These are phyloP conservation scores for Caenorhabditis angaria DNA, from an alignment of 2,888 invertebrate genomes.

Conservation along the genomic window DNA sequence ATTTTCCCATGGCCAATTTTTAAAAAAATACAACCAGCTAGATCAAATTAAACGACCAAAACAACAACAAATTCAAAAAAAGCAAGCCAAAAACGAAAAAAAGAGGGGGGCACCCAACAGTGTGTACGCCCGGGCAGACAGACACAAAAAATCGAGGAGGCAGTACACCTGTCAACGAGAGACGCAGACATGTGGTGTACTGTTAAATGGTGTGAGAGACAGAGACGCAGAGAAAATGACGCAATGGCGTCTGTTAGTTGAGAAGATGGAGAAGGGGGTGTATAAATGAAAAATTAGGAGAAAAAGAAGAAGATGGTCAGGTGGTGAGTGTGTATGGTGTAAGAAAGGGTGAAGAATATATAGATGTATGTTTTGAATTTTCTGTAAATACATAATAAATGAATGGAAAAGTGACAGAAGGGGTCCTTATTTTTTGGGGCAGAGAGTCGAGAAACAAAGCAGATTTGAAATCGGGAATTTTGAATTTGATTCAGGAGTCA, in stretches of 20 bases:
- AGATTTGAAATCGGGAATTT: too few species aligned
- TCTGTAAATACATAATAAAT: not conserved
- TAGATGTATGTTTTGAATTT: not conserved
- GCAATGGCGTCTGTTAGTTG: slow-evolving; percentile 15
- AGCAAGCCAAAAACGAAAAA: not conserved
- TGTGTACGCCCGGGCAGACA: not conserved
- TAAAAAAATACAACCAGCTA: too few species aligned
- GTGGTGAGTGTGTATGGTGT: not conserved
- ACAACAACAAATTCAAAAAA: too few species aligned
- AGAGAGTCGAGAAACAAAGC: too few species aligned
- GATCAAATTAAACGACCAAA: too few species aligned
- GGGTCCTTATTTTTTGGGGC: too few species aligned
- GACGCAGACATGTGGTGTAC: slow-evolving; percentile 5
- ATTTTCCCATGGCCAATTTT: too few species aligned
- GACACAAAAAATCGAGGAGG: not conserved
- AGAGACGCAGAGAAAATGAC: slow-evolving; percentile 9
- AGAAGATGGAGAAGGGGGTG: slow-evolving; percentile 35
- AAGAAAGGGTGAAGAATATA: not conserved
- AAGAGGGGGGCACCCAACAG: slow-evolving; percentile 2
- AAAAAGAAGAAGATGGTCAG: not conserved
- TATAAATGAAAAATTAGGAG: slow-evolving; percentile 15
- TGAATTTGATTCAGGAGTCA: too few species aligned
- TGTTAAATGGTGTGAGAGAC: slow-evolving; percentile 25
- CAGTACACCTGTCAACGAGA: not conserved
- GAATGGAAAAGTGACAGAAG: too few species aligned